Conservation (phyloP, 2,888 invertebrate genomes). For the Gandaritis pyraliata region DNA sequence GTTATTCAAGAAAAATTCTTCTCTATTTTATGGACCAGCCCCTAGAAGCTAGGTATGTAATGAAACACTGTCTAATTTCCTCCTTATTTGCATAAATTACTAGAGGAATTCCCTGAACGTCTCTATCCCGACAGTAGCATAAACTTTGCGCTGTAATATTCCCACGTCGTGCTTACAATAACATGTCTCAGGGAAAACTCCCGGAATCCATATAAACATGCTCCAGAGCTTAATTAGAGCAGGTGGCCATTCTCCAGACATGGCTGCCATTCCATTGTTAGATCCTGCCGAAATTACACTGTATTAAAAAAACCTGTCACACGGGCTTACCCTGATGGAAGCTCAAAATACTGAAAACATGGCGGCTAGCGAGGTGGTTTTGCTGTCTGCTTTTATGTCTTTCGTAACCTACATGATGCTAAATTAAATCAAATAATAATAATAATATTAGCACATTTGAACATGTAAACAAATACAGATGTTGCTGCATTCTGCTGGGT, state of each 20-base stretch:
- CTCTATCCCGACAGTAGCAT: conserved; percentile 21
- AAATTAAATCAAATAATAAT: no score
- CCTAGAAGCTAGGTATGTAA: no score
- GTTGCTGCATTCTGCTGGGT: conserved; percentile 2
- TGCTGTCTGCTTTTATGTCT: no score
- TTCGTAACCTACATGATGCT: no score
- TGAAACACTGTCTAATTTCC: background rate
- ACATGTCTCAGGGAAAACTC: conserved; percentile 38
- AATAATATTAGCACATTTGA: conserved; percentile 9
- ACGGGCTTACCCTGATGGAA: background rate
- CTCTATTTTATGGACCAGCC: no score
- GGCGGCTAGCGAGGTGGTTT: no score
- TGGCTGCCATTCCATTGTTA: conserved; percentile 38
- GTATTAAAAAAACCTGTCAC: conserved; percentile 12
- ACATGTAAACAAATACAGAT: conserved; percentile 25
- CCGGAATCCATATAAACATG: conserved; percentile 42
- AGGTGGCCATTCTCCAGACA: conserved; percentile 38
- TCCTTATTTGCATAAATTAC: conserved; percentile 8
- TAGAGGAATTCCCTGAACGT: conserved; percentile 7
- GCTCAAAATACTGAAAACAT: background rate
- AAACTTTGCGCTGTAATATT: conserved; percentile 38
- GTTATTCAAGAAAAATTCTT: no score
- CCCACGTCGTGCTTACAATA: conserved; percentile 37
- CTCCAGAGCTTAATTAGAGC: conserved; percentile 43
- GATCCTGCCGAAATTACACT: conserved; percentile 26